Conservation (phyloP, 2,113 vertebrate species). For the Bungarus multicinctus region DNA sequence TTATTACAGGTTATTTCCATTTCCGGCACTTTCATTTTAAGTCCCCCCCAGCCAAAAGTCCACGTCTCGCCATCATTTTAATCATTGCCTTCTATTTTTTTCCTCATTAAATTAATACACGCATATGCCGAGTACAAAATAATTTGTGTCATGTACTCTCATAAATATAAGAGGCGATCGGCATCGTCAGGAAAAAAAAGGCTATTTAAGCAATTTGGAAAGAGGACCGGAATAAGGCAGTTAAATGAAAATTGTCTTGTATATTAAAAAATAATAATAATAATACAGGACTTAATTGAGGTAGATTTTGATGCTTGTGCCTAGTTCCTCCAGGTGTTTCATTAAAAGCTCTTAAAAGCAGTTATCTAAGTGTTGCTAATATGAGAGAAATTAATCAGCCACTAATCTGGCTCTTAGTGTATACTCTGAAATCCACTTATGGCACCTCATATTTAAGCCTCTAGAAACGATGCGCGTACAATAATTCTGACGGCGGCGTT, state of each 20-base stretch:
- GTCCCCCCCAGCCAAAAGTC: neutral
- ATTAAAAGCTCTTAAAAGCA: constrained; percentile 34
- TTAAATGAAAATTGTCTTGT: constrained; percentile 16
- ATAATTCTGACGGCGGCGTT: neutral
- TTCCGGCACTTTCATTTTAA: neutral
- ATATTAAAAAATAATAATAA: neutral
- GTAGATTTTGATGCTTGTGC: constrained; percentile 29
- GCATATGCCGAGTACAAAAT: constrained; percentile 13
- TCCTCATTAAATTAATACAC: constrained; percentile 18
- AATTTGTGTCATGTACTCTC: constrained; percentile 36
- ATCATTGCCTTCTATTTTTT: constrained; percentile 7
- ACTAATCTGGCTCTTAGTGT: constrained; percentile 1
- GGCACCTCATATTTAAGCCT: neutral
- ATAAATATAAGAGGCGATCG: constrained; percentile 13
- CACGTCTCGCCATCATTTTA: constrained; percentile 48
- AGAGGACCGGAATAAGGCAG: constrained; percentile 38
- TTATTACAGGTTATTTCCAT: constrained; percentile 17
- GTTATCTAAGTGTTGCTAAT: constrained; percentile 22
- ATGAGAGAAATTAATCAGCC: neutral
- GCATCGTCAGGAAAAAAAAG: constrained; percentile 10
- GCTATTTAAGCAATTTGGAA: constrained; percentile 44
- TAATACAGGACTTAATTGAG: constrained; percentile 40
- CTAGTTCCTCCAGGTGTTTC: constrained; percentile 28
- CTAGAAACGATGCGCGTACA: constrained; percentile 1
- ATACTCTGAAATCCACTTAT: constrained; percentile 12